Base-by-base conservation (phyloP, 2,113 vertebrate species). In the Phaethon lepturus region DNA sequence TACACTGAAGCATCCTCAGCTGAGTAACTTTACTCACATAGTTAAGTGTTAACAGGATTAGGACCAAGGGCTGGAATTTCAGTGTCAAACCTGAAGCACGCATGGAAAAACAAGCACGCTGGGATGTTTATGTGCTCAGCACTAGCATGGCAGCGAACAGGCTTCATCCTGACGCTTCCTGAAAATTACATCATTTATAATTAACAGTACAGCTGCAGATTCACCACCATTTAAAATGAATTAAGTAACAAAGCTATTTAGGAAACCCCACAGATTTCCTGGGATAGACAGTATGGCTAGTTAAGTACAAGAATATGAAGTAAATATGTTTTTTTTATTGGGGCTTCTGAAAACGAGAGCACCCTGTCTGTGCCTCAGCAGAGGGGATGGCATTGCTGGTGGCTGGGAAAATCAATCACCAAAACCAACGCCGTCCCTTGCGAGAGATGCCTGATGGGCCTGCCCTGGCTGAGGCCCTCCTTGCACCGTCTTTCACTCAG, bases 111-210 rank as follows among this genome's bases (percentile, higher is more conserved):
- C 50, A 85, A 79, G 45, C 24, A 50, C 2, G 16, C 22, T 72
- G 83, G 49, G 88, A 59, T 62, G 62, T 42, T 89, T 52, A 10
- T 25, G 5, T 83, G n/a, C 79, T 94, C 85, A 45, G 53, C 13
- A 7, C 40, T 94, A 78, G 49, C 60, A 53, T 74, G 78, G 62
- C 69, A 90, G 90, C 23, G 13, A 94, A 91, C 22, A 53, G 1
- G 0, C 66, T 88, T 94, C 69, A 58, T 47, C 44, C 38, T 77
- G 79, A 94, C 86, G 35, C 93, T 94, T 97, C 73, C 90, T 94
- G 86, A 64, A 84, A 94, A 86, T 93, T 23, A 69, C 66, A 77
- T 94, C 13, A 91, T 95, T 97, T 83, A 66, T 93, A 93, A 96
- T 76, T 95, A 94, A 96, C 87, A 53, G 33, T 86, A 13, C 58